Base-by-base conservation (phyloP, 2,888 invertebrate genomes). In the Diploptera punctata region DNA sequence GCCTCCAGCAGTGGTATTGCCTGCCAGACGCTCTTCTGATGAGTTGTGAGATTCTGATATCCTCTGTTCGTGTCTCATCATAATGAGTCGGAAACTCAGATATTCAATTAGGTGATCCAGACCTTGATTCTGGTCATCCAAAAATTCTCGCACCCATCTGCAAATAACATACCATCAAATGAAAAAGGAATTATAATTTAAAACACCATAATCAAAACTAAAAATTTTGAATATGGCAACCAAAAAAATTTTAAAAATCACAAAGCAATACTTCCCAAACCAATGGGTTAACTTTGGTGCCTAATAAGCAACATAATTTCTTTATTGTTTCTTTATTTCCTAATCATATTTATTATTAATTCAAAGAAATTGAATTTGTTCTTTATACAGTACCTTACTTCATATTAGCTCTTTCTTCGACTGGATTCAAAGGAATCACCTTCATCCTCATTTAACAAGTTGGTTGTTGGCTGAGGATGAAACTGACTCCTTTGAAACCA, bases 81-180 rank as follows among this genome's bases (percentile, higher is more conserved):
- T 96, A 81, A 93, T 92, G 81, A 96, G 87, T 79, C 97, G 89
- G 86, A 96, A 96, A 87, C 95, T 95, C 80, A 99, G 90, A 87
- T 99, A 99, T 85, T 99, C 98, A 79, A 99, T 95, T 77, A 99
- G 88, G 76, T 98, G 95, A 85, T 98, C 98, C 77, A 99, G 85
- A 18, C 99, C 99, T 81, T 94, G 93, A 85, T 99, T 98, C 78
- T 94, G 93, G 79, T 98, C 96, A 85, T 97, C 95, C 75, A 99
- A 88, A 85, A 99, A 99, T 85, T 98, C 97, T 79, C 97, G 91
- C 70, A 99, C 99, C 99, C 99, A 99, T 86, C 97, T 97, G 84
- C 29, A 86, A 83, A 77, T 61, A 74, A n/a, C n/a, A n/a, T n/a
- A n/a, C 26, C 38, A 65, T 67, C 16, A 31, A 47, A 65, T 29